Conservation (phyloP, 2,888 invertebrate species). For the Allophyes oxyacanthae region DNA sequence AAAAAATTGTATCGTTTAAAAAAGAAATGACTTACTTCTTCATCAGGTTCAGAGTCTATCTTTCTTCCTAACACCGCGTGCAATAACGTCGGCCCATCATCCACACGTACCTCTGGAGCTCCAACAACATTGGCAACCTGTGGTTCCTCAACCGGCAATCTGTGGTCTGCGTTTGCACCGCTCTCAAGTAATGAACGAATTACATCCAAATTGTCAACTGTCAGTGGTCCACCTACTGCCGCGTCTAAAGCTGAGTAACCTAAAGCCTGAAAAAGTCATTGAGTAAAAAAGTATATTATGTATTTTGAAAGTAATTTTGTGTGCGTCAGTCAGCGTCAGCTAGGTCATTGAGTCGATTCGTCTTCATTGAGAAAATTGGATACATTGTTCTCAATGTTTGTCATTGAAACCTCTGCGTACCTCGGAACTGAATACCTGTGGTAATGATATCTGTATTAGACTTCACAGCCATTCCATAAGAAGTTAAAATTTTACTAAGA, state of each 20-base stretch:
- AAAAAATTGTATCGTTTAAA: too few species aligned
- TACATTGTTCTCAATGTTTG: too few species aligned
- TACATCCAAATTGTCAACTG: conserved; percentile 66
- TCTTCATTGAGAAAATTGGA: too few species aligned
- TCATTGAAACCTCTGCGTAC: too few species aligned
- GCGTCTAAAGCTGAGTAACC: conserved; percentile 74
- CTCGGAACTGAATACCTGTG: too few species aligned
- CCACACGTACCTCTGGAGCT: conserved; percentile 23
- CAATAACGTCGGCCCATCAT: conserved; percentile 75
- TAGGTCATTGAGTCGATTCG: too few species aligned
- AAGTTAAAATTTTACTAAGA: too few species aligned
- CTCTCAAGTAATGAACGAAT: conserved; percentile 69
- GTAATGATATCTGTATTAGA: too few species aligned
- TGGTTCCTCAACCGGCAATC: conserved; percentile 50
- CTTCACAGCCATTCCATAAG: too few species aligned
- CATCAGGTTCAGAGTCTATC: conserved; percentile 62
- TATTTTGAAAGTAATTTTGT: background rate
- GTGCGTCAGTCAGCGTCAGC: too few species aligned
- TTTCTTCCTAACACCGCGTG: conserved; percentile 73
- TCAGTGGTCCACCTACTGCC: conserved; percentile 70
- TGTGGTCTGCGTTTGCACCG: conserved; percentile 69
- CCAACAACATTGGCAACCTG: too few species aligned
- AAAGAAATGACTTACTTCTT: conserved; percentile 61
- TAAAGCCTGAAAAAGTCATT: conserved; percentile 56
- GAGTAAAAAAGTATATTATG: background rate